These are phyloP conservation scores for Podarcis muralis DNA, from an alignment of 2,113 vertebrate genomes.

Conservation along the genomic window DNA sequence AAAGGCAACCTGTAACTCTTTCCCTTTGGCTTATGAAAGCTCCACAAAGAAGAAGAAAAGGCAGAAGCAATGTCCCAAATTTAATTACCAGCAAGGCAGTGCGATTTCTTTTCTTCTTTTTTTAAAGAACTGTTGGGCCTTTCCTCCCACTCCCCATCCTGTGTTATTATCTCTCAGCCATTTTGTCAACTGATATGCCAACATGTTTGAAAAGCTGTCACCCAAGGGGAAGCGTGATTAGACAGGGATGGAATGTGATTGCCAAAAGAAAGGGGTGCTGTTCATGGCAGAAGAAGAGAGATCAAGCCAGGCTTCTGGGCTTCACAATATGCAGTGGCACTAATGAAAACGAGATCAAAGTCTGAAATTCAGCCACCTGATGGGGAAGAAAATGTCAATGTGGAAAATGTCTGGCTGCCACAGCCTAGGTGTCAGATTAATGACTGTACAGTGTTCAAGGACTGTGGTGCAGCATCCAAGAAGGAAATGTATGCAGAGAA, in stretches of 20 bases:
- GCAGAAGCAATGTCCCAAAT: neutral
- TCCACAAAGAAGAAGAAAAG: neutral
- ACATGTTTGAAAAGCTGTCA: constrained; percentile 10
- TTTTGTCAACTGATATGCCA: neutral
- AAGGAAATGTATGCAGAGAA: neutral
- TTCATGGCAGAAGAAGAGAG: neutral
- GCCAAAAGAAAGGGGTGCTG: neutral
- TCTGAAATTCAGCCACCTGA: neutral
- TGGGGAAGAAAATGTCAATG: neutral
- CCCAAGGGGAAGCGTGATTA: neutral
- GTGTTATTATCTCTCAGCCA: constrained; percentile 4
- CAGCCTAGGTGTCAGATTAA: neutral
- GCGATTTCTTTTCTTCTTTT: neutral
- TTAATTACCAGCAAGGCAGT: constrained; percentile 4
- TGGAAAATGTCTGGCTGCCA: constrained; percentile 13
- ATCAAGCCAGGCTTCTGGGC: neutral
- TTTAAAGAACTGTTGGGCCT: neutral
- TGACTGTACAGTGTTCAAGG: neutral
- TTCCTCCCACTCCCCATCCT: neutral
- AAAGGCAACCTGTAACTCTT: neutral
- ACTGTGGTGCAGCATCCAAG: neutral
- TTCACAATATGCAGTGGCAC: neutral
- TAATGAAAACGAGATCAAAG: constrained; percentile 9
- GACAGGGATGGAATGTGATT: neutral
- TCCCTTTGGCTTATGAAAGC: neutral